Percentiles rank a stretch among this genome's conserved stretches.
These are phyloP conservation scores for Melanostoma mellinum DNA, from an alignment of 2,888 invertebrate genomes.

Conservation along the genomic window DNA sequence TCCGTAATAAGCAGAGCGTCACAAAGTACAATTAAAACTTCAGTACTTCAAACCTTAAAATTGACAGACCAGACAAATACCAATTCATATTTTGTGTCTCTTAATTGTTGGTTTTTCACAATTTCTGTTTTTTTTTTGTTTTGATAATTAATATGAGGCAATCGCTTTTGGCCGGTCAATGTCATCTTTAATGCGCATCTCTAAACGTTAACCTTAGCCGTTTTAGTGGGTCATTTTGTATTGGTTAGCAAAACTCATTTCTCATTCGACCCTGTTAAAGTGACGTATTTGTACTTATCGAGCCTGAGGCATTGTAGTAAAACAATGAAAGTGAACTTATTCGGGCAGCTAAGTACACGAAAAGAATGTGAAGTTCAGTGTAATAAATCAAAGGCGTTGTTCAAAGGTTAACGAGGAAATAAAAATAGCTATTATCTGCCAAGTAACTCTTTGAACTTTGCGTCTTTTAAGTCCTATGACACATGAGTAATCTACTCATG, in stretches of 20 bases:
- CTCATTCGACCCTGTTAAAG: not conserved
- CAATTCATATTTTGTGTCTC: slow-evolving; percentile 19
- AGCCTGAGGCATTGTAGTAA: slow-evolving; percentile 15
- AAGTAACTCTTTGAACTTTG: no score
- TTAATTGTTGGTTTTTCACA: slow-evolving; percentile 16
- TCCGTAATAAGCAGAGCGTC: slow-evolving; percentile 16
- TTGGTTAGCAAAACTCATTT: not conserved
- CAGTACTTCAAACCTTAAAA: slow-evolving; percentile 1
- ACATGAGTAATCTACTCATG: no score
- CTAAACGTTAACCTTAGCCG: slow-evolving; percentile 40
- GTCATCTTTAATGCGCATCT: slow-evolving; percentile 41
- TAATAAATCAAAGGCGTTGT: no score
- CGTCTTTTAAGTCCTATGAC: no score
- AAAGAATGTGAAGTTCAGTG: not conserved
- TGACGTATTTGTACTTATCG: not conserved
- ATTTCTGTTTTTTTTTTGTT: slow-evolving; percentile 5
- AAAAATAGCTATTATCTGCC: no score
- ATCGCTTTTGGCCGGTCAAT: slow-evolving; percentile 53
- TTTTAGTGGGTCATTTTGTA: slow-evolving; percentile 33
- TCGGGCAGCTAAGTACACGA: slow-evolving; percentile 3
- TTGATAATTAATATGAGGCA: slow-evolving; percentile 42
- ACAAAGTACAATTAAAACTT: slow-evolving; percentile 26
- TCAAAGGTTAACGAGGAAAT: no score
- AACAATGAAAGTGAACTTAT: not conserved
- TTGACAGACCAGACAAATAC: slow-evolving; percentile 29